phyloP scores from a whole-genome alignment of 2,888 invertebrate species.

The Eumacrocentrus americanus region DNA sequence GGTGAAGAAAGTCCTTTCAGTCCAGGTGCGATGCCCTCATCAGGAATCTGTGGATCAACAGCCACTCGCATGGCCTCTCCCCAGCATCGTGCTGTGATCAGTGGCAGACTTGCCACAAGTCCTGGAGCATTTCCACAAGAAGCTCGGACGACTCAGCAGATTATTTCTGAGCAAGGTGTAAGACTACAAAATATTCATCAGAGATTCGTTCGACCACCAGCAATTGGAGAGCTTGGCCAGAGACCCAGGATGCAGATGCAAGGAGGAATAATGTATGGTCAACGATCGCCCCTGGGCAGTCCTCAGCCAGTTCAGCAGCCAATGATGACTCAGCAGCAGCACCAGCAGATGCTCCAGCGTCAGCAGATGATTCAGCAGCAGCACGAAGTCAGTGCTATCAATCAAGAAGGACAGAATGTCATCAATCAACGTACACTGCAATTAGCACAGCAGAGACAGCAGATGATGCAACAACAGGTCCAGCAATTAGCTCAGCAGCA shows the following conservation, averaged over 20 bases:
- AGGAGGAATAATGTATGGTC: conserved; percentile 54
- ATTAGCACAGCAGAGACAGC: conserved; percentile 44
- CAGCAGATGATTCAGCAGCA: conserved; percentile 48
- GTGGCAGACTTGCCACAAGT: conserved; percentile 64
- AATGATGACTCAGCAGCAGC: conserved; percentile 54
- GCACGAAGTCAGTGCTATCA: conserved; percentile 40
- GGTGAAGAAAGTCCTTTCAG: conserved; percentile 67
- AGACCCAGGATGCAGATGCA: conserved; percentile 57
- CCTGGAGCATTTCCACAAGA: conserved; percentile 58
- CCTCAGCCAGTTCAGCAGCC: conserved; percentile 55
- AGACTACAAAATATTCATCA: conserved; percentile 51
- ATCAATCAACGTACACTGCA: conserved; percentile 40
- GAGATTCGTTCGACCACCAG: conserved; percentile 61
- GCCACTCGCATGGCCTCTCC: conserved; percentile 67
- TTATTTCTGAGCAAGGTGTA: conserved; percentile 49
- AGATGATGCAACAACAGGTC: conserved; percentile 51
- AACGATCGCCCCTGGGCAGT: conserved; percentile 57
- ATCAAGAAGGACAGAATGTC: conserved; percentile 36
- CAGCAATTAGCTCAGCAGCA: conserved; percentile 53
- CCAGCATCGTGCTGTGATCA: conserved; percentile 62
- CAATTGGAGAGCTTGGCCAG: conserved; percentile 51
- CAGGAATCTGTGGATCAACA: conserved; percentile 60
- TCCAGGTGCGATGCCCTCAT: conserved; percentile 65
- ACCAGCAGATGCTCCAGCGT: conserved; percentile 55
- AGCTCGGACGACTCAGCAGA: conserved; percentile 52